These are phyloP conservation scores for Setophaga coronata DNA, from an alignment of 2,113 vertebrate genomes.

Conservation along the genomic window DNA sequence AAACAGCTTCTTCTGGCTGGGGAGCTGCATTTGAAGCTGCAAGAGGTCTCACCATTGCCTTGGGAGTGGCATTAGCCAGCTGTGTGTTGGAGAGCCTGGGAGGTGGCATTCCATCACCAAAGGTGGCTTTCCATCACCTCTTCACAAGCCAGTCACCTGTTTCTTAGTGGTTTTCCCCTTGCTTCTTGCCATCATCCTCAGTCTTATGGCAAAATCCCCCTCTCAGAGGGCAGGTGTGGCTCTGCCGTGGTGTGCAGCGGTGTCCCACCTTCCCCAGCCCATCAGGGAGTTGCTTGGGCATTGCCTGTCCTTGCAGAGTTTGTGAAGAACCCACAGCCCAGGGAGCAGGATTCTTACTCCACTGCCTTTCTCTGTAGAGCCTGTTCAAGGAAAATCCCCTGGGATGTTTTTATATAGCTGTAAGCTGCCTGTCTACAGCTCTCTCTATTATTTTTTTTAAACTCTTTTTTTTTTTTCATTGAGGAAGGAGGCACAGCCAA, in stretches of 20 bases:
- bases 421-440: not conserved
- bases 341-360: not conserved
- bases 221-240: not conserved
- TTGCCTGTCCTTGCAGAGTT: not conserved
- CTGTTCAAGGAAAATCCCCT: not conserved
- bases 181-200: not conserved
- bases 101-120: not conserved
- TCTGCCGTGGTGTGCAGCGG: not conserved
- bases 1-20: not conserved
- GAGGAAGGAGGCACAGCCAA: not conserved
- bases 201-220: not conserved
- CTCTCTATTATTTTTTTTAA: not conserved
- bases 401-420: not conserved
- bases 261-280: not conserved
- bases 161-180: not conserved
- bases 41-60: accelerated
- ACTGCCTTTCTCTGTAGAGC: not conserved
- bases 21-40: accelerated
- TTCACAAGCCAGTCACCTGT: not conserved
- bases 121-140: not conserved
- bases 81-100: not conserved
- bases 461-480: not conserved
- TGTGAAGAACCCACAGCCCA: not conserved
- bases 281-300: not conserved
- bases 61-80: not conserved